Evolutionary conservation across 2,888 invertebrate genomes (phyloP).

Genomic region (Podotricha telesiphe): DNA sequence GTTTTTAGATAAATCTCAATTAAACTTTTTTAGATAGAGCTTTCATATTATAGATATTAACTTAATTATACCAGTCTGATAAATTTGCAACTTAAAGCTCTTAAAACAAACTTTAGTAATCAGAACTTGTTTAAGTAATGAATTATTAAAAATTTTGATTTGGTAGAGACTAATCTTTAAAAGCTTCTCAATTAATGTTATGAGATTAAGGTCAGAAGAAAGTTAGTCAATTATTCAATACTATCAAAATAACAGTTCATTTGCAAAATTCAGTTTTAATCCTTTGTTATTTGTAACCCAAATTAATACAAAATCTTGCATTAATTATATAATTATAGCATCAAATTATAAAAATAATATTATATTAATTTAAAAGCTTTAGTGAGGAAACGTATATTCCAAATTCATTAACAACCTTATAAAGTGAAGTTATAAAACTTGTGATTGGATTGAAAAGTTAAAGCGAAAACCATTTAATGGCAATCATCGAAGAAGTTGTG

Average conservation of each 20-base stretch:
- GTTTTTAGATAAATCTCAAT: neutral
- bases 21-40: neutral
- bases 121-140: slow-evolving; percentile 20
- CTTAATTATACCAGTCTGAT: neutral
- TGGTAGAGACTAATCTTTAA: slow-evolving; percentile 12
- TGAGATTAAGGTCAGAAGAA: slow-evolving; percentile 18
- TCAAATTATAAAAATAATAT: too few relatives aligned
- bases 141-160: slow-evolving; percentile 18
- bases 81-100: slow-evolving; percentile 19
- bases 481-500: slow-evolving; percentile 64
- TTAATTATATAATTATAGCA: neutral
- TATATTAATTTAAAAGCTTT: neutral
- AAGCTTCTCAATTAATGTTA: slow-evolving; percentile 16
- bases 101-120: slow-evolving; percentile 22
- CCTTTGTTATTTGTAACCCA: neutral
- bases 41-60: slow-evolving; percentile 2
- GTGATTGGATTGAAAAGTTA: slow-evolving; percentile 66
- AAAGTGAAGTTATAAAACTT: slow-evolving; percentile 67
- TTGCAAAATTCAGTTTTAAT: neutral
- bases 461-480: slow-evolving; percentile 74
- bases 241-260: neutral
- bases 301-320: too few relatives aligned
- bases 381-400: neutral
- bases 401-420: slow-evolving; percentile 49
- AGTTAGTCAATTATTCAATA: slow-evolving; percentile 13